These are phyloP conservation scores for Drosophila borborema DNA, from an alignment of 2,888 invertebrate species.

Conservation along the genomic window DNA sequence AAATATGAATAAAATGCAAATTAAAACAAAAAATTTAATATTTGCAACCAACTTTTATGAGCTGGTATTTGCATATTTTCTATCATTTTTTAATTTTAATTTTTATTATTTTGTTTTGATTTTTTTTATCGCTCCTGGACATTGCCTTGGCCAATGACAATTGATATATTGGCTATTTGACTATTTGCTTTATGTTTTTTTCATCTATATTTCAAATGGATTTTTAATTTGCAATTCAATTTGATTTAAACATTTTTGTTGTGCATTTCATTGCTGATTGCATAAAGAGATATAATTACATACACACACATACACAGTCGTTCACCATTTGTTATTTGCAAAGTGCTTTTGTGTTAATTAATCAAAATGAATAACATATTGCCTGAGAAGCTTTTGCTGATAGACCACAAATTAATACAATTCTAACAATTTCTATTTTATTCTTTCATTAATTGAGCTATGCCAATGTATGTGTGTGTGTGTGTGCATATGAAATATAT, in stretches of 20 bases:
- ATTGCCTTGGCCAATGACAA: not conserved
- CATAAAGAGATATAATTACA: slow-evolving; percentile 3
- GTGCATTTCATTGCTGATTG: slow-evolving; percentile 39
- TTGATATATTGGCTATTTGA: not conserved
- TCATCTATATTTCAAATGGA: slow-evolving; percentile 2
- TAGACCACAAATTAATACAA: not conserved
- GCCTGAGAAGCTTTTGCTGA: not conserved
- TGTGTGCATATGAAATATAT: not conserved
- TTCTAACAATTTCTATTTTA: slow-evolving; percentile 13
- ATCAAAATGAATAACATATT: slow-evolving; percentile 3
- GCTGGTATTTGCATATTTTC: not conserved
- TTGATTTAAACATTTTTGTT: slow-evolving; percentile 5
- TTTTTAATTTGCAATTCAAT: slow-evolving; percentile 13
- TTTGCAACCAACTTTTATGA: slow-evolving; percentile 1
- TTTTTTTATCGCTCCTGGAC: slow-evolving; percentile 14
- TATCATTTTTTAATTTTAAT: not conserved
- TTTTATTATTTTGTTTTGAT: slow-evolving; percentile 3
- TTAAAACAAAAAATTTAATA: not conserved
- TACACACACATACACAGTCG: not conserved
- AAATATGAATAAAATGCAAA: not conserved
- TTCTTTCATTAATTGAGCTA: slow-evolving; percentile 2
- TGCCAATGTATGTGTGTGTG: not conserved
- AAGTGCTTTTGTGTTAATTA: slow-evolving; percentile 18
- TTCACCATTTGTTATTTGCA: slow-evolving; percentile 6
- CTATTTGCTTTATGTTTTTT: not conserved